Percentiles rank a stretch among this genome's conserved stretches.
Conservation (phyloP, 2,113 vertebrate genomes). For the Tor tambroides region DNA sequence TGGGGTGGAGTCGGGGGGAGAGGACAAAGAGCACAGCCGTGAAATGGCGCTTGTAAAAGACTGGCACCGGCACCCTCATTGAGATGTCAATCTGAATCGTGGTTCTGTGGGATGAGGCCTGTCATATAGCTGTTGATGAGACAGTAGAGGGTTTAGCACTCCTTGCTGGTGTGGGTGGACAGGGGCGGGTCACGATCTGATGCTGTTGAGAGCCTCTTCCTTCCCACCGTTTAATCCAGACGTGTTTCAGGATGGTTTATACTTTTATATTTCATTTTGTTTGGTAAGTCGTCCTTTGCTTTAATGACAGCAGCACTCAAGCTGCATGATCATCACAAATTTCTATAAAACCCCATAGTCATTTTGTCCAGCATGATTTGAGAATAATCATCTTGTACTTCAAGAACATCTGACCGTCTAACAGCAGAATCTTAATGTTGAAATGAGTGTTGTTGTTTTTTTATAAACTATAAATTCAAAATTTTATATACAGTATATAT, state of each 20-base stretch:
- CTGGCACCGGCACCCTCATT: conserved; percentile 61
- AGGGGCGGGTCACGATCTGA: conserved; percentile 46
- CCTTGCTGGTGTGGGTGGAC: conserved; percentile 9
- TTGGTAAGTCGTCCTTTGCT: neutral
- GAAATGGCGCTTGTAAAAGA: conserved; percentile 61
- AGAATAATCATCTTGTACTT: no score
- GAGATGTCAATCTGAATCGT: conserved; percentile 65
- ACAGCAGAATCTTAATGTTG: no score
- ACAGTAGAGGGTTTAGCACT: conserved; percentile 20
- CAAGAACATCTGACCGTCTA: no score
- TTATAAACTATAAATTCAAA: no score
- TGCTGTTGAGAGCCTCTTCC: conserved; percentile 32
- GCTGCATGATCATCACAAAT: no score
- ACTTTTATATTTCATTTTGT: neutral
- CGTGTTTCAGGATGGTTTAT: neutral
- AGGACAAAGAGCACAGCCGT: conserved; percentile 57
- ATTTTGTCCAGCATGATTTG: neutral
- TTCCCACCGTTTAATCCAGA: neutral
- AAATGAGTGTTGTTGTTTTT: no score
- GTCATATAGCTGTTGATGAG: conserved; percentile 60
- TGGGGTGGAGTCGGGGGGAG: conserved; percentile 25
- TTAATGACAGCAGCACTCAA: neutral
- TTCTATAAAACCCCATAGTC: neutral
- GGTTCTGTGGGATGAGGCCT: conserved; percentile 60
- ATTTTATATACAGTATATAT: no score